phyloP scores from a whole-genome alignment of 1,140 invertebrate species.

The Pseudomyrmex flavicornis region DNA sequence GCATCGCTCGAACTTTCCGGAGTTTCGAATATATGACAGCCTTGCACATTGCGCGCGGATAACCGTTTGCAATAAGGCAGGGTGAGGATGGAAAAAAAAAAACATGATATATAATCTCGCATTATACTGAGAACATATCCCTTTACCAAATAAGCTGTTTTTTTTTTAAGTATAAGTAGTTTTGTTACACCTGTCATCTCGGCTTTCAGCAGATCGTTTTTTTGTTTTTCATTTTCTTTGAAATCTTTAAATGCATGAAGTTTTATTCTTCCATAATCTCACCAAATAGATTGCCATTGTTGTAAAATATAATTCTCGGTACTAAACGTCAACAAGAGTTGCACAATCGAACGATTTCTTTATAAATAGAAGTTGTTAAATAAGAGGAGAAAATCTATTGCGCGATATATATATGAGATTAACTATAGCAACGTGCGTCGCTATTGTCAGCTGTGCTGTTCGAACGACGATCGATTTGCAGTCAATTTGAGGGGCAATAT shows the following conservation, averaged over 20 bases:
- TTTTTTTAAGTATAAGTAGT: background rate
- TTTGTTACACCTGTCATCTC: background rate
- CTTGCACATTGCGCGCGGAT: conserved; percentile 34
- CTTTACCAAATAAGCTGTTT: background rate
- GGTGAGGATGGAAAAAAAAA: background rate
- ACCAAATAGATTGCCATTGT: background rate
- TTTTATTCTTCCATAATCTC: no score
- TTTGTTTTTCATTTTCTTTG: no score
- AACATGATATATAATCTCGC: conserved; percentile 18
- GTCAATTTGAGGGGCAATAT: background rate
- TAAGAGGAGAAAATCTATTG: background rate
- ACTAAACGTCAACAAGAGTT: background rate
- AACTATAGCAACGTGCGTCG: background rate
- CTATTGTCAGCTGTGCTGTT: background rate
- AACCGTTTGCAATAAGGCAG: background rate
- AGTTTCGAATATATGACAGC: conserved; percentile 21
- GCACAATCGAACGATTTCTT: background rate
- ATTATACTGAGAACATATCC: conserved; percentile 31
- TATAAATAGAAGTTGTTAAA: conserved; percentile 7
- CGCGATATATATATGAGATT: background rate
- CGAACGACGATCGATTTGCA: background rate
- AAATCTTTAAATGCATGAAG: no score
- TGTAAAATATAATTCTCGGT: background rate
- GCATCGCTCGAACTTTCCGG: background rate
- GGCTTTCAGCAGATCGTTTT: background rate